Evolutionary conservation across 1,140 invertebrate genomes (phyloP).

Genomic region (Caenorhabditis elegans): DNA sequence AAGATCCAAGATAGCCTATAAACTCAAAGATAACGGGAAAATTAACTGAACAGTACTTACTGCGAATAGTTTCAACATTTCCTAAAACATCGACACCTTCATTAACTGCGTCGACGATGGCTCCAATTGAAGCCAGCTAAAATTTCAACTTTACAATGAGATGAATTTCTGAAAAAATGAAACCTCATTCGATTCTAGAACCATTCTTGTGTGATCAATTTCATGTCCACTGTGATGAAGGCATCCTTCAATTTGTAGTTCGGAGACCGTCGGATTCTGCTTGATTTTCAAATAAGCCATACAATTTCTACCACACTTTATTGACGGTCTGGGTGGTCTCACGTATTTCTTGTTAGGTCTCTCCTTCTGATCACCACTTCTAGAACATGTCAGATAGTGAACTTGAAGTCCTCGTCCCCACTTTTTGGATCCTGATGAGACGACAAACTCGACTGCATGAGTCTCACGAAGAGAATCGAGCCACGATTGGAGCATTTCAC

Average conservation of each 20-base stretch:
- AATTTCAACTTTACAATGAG: not conserved
- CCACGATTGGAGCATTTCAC: conserved; percentile 31
- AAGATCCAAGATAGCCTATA: conserved; percentile 17
- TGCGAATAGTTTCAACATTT: not conserved
- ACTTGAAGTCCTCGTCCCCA: conserved; percentile 41
- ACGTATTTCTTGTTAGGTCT: conserved; percentile 40
- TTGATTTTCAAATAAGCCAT: conserved; percentile 44
- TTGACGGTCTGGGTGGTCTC: conserved; percentile 34
- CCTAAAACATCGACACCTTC: not conserved
- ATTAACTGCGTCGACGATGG: not conserved
- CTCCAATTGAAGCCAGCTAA: not conserved
- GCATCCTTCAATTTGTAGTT: conserved; percentile 39
- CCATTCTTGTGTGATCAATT: conserved; percentile 28
- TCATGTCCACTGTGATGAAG: conserved; percentile 34
- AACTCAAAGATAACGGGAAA: not conserved
- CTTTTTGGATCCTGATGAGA: conserved; percentile 39
- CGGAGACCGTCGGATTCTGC: conserved; percentile 34
- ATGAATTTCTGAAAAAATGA: not conserved
- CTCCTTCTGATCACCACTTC: conserved; percentile 41
- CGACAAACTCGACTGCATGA: conserved; percentile 39
- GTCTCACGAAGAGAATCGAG: conserved; percentile 31
- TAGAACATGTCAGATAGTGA: conserved; percentile 40
- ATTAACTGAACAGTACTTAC: not conserved
- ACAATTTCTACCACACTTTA: conserved; percentile 41
- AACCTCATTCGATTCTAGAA: conserved; percentile 21